A percentile compares a stretch with the other conserved stretches of the same genome.
Conservation (phyloP, 2,113 vertebrate species). For the Rhinogobius similis region DNA sequence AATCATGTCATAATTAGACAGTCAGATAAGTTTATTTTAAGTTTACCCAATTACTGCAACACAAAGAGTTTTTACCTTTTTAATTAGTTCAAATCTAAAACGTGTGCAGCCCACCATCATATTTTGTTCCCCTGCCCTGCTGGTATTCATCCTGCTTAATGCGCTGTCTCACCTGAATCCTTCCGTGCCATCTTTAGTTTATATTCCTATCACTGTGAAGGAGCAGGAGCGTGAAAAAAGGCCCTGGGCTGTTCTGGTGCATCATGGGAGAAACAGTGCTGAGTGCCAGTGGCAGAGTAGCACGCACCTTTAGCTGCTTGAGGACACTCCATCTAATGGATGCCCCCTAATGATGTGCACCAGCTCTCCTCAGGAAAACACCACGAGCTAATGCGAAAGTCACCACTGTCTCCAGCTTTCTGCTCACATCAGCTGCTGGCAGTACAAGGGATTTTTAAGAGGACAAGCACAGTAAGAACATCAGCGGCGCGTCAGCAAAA, state of each 20-base stretch:
- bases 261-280: conserved; percentile 43
- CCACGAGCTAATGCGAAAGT: conserved; percentile 1
- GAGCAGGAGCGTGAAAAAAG: conserved; percentile 56
- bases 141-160: neutral
- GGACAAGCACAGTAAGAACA: conserved; percentile 18
- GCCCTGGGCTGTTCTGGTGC: conserved; percentile 43
- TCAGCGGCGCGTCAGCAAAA: conserved; percentile 4
- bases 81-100: neutral
- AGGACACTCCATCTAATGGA: conserved; percentile 51
- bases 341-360: conserved; percentile 27
- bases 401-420: conserved; percentile 5
- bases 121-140: neutral
- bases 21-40: neutral
- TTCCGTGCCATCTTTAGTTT: conserved; percentile 38
- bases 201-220: conserved; percentile 64
- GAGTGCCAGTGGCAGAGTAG: conserved; percentile 43
- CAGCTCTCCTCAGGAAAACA: conserved; percentile 2
- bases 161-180: conserved; percentile 25
- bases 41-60: neutral
- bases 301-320: conserved; percentile 23
- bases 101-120: neutral
- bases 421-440: conserved; percentile 7
- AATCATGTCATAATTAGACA: neutral
- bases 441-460: conserved; percentile 15
- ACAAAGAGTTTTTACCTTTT: neutral